Conservation (phyloP, 30 jellyfish, hydroid and myxozoan genomes). For the Mastigias papua region DNA sequence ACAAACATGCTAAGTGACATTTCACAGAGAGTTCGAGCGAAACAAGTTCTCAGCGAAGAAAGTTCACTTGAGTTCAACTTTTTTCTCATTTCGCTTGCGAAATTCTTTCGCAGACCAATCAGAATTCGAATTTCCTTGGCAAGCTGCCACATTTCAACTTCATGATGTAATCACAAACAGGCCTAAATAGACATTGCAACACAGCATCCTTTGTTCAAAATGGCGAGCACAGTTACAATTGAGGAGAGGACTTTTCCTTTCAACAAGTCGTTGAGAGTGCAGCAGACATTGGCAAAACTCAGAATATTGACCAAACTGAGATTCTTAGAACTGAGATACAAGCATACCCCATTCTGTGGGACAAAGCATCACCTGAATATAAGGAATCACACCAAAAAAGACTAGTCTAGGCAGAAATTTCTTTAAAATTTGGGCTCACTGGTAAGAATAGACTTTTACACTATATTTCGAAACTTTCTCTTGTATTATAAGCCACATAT, state of each 20-base stretch:
- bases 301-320: slow-evolving; percentile 3
- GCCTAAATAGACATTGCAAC: slow-evolving; percentile 16
- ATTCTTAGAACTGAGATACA: background rate
- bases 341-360: slow-evolving; percentile 17
- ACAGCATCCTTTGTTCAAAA: background rate
- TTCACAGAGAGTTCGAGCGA: slow-evolving; percentile 12
- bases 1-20: slow-evolving; percentile 1
- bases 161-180: background rate
- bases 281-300: background rate
- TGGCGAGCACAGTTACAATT: background rate
- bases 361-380: background rate
- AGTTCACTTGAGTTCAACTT: background rate
- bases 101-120: slow-evolving; percentile 9
- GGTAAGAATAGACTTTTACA: background rate
- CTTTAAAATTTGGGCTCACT: slow-evolving; percentile 10
- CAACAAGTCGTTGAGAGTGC: background rate
- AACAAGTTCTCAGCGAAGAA: background rate
- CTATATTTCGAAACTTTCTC: background rate
- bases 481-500: too few relatives aligned
- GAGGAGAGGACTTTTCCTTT: background rate
- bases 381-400: background rate
- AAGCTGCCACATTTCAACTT: slow-evolving; percentile 1
- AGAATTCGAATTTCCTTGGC: background rate
- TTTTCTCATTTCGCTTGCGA: slow-evolving; percentile 7
- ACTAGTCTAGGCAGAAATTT: slow-evolving; percentile 10